Percentiles rank a stretch among this genome's conserved stretches.
phyloP scores from a whole-genome alignment of 2,888 invertebrate species.

The Melanotus villosus region DNA sequence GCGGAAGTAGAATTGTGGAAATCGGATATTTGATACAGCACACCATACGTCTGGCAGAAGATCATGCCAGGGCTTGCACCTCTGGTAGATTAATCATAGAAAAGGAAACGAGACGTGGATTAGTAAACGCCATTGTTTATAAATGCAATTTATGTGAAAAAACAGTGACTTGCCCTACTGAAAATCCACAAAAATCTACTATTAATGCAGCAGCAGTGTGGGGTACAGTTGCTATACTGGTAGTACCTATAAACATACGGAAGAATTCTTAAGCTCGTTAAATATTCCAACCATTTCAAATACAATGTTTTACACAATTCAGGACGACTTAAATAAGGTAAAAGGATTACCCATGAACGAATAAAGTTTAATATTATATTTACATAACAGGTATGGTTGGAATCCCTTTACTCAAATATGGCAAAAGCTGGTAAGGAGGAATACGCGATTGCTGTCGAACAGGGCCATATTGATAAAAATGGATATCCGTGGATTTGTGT shows the following conservation, averaged over 20 bases:
- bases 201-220: neutral
- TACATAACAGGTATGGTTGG: neutral
- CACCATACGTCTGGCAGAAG: neutral
- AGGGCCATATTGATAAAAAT: neutral
- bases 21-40: neutral
- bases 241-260: neutral
- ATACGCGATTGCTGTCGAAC: neutral
- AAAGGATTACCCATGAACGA: no score
- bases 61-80: neutral
- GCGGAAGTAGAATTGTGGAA: neutral
- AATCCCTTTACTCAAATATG: neutral
- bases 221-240: constrained; percentile 11
- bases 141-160: constrained; percentile 17
- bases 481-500: neutral
- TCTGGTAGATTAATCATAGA: constrained; percentile 5
- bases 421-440: neutral
- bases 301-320: constrained; percentile 16
- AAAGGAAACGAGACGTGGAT: neutral
- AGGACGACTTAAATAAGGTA: constrained; percentile 4
- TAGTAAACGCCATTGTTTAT: neutral
- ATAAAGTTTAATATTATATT: no score
- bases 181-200: neutral
- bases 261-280: constrained; percentile 7
- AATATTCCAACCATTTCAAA: constrained; percentile 15
- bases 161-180: neutral